Evolutionary conservation across 2,888 invertebrate species (phyloP), one percentile per base, ranked within the genome.

Genomic region (Noctuana brunneofusca): DNA sequence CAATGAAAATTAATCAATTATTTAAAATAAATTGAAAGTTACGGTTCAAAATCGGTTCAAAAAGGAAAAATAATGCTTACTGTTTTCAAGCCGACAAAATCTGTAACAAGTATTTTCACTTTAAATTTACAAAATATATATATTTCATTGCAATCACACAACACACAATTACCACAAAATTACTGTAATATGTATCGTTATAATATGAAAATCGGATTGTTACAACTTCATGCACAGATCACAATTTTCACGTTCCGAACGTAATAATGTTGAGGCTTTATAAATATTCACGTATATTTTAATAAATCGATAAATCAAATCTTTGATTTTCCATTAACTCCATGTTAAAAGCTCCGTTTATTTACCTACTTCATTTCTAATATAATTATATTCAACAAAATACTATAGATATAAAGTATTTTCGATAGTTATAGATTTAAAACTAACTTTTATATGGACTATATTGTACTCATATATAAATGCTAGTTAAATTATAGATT

Each of bases 281-380:
- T 35, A 32, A 32, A 53, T 53, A 53, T 53, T 53, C 53, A 53
- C 30, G 35, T 52, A 16, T 20, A 53, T 53, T 53, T 53, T n/a
- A 35, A 22, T 9, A 20, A 35, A 35, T 43, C 11, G 18, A 18
- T 9, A 18, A 18, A 43, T 43, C 16, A 43, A 43, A 18, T 2
- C 18, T 48, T 22, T n/a, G 22, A n/a, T 48, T 22, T 48, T 22
- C 5, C 12, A 46, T 46, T 22, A 20, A 43, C 43, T 11, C 3
- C 18, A 18, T 11, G 11, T 43, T 43, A 18, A 43, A 3, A n/a
- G 16, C 41, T 38, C 11, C 1, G 11, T 38, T 14, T 6, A 14
- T n/a, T 4, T 38, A 38, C 30, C 8, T 32, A 32, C 11, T 1
- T 32, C 30, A 32, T 32, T 32, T 32, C 30, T 11, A 3, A 11